These are phyloP conservation scores for Palloptera scutellata DNA, from an alignment of 2,888 invertebrate genomes.

Conservation along the genomic window DNA sequence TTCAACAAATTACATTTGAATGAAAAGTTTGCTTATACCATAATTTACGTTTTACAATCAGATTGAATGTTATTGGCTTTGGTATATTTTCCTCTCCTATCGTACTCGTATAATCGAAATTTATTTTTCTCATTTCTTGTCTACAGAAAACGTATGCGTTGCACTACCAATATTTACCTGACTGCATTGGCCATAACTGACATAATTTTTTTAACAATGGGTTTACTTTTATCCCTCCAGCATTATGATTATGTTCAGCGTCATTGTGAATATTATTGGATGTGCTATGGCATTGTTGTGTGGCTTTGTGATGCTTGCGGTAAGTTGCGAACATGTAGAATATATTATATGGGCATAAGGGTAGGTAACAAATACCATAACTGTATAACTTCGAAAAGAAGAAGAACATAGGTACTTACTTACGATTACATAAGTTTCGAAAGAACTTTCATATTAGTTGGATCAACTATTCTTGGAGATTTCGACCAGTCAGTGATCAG, in stretches of 20 bases:
- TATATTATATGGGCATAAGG: background rate
- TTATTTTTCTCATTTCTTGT: background rate
- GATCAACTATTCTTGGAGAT: too few species aligned
- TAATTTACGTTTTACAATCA: too few species aligned
- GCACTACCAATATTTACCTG: conserved; percentile 78
- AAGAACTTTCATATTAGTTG: too few species aligned
- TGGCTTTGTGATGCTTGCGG: conserved; percentile 75
- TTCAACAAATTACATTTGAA: too few species aligned
- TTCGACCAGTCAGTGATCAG: too few species aligned
- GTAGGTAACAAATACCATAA: background rate
- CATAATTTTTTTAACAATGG: conserved; percentile 73
- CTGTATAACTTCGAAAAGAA: background rate
- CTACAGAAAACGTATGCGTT: conserved; percentile 72
- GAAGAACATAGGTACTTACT: too few species aligned
- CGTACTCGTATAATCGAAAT: background rate
- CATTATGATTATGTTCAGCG: conserved; percentile 69
- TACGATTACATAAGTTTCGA: too few species aligned
- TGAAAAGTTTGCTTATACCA: too few species aligned
- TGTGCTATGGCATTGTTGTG: conserved; percentile 68
- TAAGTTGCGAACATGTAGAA: conserved; percentile 61
- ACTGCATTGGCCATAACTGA: conserved; percentile 78
- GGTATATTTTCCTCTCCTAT: too few species aligned
- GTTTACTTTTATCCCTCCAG: conserved; percentile 70
- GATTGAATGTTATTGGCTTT: too few species aligned
- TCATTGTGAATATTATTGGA: conserved; percentile 68